Percentiles rank a stretch among this genome's conserved stretches.
phyloP scores from a whole-genome alignment of 2,797 vertebrate genomes.

The Crypturellus tataupa region DNA sequence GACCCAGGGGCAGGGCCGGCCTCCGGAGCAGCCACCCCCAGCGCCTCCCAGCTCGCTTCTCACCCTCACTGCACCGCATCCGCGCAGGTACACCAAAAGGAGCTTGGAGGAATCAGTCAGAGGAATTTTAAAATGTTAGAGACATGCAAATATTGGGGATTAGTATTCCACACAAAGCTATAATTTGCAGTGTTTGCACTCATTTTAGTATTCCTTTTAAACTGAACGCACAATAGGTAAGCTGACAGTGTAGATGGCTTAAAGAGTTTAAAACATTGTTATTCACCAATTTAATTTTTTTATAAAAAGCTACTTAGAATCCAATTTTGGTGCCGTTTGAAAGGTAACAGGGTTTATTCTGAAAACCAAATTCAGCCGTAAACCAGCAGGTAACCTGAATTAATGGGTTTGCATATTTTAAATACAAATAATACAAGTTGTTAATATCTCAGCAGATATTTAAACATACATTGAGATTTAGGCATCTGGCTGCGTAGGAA shows the following conservation, averaged over 20 bases:
- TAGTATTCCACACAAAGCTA: conserved; percentile 54
- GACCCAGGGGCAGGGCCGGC: too few relatives aligned
- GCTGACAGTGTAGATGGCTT: conserved; percentile 20
- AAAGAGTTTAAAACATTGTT: conserved; percentile 36
- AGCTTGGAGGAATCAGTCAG: not conserved
- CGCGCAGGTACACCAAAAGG: not conserved
- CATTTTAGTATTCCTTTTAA: conserved; percentile 59
- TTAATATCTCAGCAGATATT: not conserved
- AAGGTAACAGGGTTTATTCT: conserved; percentile 20
- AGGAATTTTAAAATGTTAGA: conserved; percentile 50
- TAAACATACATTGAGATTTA: not conserved
- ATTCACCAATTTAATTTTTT: not conserved
- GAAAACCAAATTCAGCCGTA: conserved; percentile 11
- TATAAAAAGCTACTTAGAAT: conserved; percentile 1
- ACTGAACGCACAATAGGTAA: conserved; percentile 66
- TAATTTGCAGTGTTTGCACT: conserved; percentile 65
- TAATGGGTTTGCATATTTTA: conserved; percentile 20
- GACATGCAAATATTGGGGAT: conserved; percentile 2
- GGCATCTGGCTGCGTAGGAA: not conserved
- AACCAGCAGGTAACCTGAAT: not conserved
- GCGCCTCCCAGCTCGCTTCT: not conserved
- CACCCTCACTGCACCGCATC: not conserved
- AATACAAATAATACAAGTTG: not conserved
- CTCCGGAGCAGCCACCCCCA: not conserved
- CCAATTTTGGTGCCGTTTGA: not conserved